These are phyloP conservation scores for Calliscelio sp. DNA, from an alignment of 2,888 invertebrate species.

Conservation along the genomic window DNA sequence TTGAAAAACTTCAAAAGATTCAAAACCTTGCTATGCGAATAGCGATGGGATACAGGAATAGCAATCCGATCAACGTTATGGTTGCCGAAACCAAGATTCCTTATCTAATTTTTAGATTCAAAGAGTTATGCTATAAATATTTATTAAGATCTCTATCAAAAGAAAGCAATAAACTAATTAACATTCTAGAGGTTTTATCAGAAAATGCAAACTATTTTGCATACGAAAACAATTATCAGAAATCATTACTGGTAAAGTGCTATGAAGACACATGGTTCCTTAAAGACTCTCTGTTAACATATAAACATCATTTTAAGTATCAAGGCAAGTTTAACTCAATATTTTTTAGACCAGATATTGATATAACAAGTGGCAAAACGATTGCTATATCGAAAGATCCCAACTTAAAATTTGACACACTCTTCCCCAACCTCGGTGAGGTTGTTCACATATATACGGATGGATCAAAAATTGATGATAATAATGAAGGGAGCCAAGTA, in stretches of 20 bases:
- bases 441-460: slow-evolving; percentile 40
- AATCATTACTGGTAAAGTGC: slow-evolving; percentile 2
- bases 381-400: too few relatives aligned
- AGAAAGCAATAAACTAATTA: not conserved
- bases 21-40: slow-evolving; percentile 53
- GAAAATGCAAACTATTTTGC: not conserved
- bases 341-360: not conserved
- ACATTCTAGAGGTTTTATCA: not conserved
- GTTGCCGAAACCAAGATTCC: slow-evolving; percentile 48
- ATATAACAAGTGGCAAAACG: not conserved
- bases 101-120: slow-evolving; percentile 31
- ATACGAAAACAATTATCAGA: slow-evolving; percentile 22
- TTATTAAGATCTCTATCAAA: slow-evolving; percentile 27
- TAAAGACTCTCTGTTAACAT: not conserved
- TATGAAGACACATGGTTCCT: slow-evolving; percentile 15
- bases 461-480: slow-evolving; percentile 30
- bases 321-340: not conserved
- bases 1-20: slow-evolving; percentile 23
- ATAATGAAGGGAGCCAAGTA: not conserved
- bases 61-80: slow-evolving; percentile 64
- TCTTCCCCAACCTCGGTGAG: slow-evolving; percentile 9
- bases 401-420: slow-evolving; percentile 6
- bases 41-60: slow-evolving; percentile 54
- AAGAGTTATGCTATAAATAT: slow-evolving; percentile 29
- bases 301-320: not conserved